Conservation (phyloP, 2,113 vertebrate species). For the Rhipidura dahli region DNA sequence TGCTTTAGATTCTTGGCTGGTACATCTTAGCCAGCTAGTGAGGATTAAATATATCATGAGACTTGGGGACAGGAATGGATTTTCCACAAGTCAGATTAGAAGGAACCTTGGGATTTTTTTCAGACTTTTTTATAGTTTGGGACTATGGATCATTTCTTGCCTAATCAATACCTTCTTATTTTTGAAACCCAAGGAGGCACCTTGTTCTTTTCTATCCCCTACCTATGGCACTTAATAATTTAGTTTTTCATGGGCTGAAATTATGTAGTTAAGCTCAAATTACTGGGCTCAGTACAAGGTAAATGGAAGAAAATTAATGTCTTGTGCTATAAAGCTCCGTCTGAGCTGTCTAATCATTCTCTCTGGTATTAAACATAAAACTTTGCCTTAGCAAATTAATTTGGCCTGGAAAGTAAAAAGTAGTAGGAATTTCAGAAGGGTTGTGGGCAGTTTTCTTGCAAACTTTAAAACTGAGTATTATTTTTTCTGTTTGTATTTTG, state of each 20-base stretch:
- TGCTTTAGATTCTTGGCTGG: neutral
- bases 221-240: constrained; percentile 33
- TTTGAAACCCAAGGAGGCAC: constrained; percentile 15
- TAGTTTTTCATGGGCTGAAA: constrained; percentile 19
- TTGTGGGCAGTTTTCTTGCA: neutral
- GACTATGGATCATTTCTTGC: constrained; percentile 3
- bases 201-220: constrained; percentile 16
- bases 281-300: neutral
- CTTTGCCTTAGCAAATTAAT: neutral
- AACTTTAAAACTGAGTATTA: neutral
- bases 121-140: neutral
- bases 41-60: neutral
- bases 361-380: neutral
- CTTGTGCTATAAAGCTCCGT: constrained; percentile 3
- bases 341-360: neutral
- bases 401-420: neutral
- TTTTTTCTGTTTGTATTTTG: neutral
- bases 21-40: neutral
- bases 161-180: constrained; percentile 29
- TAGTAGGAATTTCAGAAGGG: neutral
- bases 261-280: constrained; percentile 31
- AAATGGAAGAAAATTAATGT: constrained; percentile 42
- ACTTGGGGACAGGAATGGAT: neutral
- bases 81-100: constrained; percentile 14
- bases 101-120: neutral